Percentiles rank a stretch among this genome's conserved stretches.
These are phyloP conservation scores for Tinamus major DNA, from an alignment of 2,797 vertebrate species.

Conservation along the genomic window DNA sequence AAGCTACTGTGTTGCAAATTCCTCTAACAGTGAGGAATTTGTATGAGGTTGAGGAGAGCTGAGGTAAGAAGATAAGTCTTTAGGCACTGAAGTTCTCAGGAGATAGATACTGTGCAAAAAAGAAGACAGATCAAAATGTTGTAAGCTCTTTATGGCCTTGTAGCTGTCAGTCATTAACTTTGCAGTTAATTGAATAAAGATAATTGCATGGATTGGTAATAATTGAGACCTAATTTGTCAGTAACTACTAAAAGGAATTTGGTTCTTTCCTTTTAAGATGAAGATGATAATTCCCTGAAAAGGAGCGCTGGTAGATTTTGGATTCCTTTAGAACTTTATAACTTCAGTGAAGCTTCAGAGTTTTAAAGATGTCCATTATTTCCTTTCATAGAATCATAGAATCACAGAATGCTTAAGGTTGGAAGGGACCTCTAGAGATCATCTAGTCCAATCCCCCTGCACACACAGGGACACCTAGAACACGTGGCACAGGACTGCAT, in stretches of 20 bases:
- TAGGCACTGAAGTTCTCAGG: fast-evolving
- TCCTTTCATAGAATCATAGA: background rate
- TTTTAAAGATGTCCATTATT: background rate
- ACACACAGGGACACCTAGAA: no score
- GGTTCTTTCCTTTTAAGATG: background rate
- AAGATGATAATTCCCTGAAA: background rate
- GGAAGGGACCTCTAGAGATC: no score
- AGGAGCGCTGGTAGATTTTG: background rate
- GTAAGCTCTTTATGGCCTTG: background rate
- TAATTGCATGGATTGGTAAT: background rate
- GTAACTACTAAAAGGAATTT: background rate
- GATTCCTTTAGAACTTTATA: background rate
- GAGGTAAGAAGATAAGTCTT: background rate
- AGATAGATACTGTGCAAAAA: background rate
- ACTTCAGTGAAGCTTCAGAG: background rate
- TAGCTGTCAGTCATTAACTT: background rate
- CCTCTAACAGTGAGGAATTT: background rate
- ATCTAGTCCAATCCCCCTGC: no score
- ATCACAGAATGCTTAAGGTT: no score
- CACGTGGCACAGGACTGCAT: no score
- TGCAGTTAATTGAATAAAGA: background rate
- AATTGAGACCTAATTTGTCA: background rate
- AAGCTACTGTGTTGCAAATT: background rate
- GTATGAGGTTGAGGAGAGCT: background rate
- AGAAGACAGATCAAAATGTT: background rate